Evolutionary conservation across 2,113 vertebrate genomes (phyloP).

Genomic region (Oryzias curvinotus): DNA sequence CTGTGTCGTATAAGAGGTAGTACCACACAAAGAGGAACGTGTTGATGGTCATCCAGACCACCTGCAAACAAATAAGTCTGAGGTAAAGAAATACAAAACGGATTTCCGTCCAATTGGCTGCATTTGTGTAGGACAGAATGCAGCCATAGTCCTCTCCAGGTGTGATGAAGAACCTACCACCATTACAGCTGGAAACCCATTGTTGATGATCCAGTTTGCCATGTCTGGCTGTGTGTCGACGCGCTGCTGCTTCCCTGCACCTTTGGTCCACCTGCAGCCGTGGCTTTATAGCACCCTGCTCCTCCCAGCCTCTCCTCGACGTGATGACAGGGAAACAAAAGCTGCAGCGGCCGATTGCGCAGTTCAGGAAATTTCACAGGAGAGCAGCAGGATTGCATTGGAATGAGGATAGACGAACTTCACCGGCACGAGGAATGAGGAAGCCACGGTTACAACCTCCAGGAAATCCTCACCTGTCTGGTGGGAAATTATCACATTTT

Average conservation of each 20-base stretch:
- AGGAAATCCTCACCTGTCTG: background rate
- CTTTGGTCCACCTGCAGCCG: background rate
- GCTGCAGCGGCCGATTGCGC: background rate
- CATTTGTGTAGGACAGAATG: background rate
- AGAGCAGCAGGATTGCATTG: constrained; percentile 20
- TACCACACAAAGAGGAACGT: constrained; percentile 84
- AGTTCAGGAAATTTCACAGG: background rate
- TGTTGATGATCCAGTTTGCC: constrained; percentile 86
- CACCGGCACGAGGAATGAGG: constrained; percentile 39
- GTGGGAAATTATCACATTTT: accelerated
- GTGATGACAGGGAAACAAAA: constrained; percentile 1
- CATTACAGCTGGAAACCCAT: constrained; percentile 81
- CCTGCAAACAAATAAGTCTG: constrained; percentile 60
- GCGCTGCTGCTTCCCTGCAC: constrained; percentile 4
- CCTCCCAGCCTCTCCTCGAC: constrained; percentile 30
- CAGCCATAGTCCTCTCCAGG: too few species aligned
- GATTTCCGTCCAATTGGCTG: background rate
- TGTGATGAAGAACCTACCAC: constrained; percentile 72
- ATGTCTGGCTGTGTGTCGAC: constrained; percentile 56
- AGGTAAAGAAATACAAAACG: background rate
- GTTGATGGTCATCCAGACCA: constrained; percentile 88
- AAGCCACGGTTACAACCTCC: background rate
- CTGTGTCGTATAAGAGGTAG: constrained; percentile 80
- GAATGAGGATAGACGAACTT: background rate
- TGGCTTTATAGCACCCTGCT: constrained; percentile 13